These are phyloP conservation scores for Aphidoletes aphidimyza DNA, from an alignment of 2,888 invertebrate genomes.

Conservation along the genomic window DNA sequence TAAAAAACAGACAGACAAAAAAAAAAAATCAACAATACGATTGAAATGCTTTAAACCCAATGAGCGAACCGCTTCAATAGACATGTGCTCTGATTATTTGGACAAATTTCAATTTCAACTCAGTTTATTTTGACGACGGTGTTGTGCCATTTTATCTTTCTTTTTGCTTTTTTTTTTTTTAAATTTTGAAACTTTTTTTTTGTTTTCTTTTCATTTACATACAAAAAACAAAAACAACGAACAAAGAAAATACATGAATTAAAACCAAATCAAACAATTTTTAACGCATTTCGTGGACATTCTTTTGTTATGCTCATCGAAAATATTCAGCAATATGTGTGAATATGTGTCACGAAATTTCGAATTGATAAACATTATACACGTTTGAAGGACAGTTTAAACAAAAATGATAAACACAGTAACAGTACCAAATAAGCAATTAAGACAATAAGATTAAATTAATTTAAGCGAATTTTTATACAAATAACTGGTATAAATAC, in stretches of 20 bases:
- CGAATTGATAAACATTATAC: neutral
- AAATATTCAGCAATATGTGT: neutral
- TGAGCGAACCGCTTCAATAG: neutral
- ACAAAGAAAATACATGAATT: neutral
- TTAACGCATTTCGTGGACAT: neutral
- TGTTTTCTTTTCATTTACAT: too few species aligned
- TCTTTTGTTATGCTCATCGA: neutral
- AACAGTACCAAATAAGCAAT: constrained; percentile 20
- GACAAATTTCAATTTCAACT: neutral
- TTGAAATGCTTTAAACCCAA: neutral
- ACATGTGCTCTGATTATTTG: neutral
- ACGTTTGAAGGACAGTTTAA: constrained; percentile 38
- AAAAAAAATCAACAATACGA: neutral
- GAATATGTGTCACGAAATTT: neutral
- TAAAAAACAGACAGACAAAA: neutral
- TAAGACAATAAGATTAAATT: constrained; percentile 1
- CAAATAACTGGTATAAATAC: neutral
- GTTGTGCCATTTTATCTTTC: constrained; percentile 28
- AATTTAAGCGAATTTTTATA: neutral
- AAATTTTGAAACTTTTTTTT: neutral
- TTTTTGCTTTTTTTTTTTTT: neutral
- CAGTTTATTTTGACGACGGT: constrained; percentile 28
- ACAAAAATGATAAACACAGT: neutral
- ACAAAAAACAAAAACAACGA: neutral
- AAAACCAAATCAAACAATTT: constrained; percentile 21